These are phyloP conservation scores for Trichonephila clavata DNA, from an alignment of 1,140 invertebrate genomes.

Conservation along the genomic window DNA sequence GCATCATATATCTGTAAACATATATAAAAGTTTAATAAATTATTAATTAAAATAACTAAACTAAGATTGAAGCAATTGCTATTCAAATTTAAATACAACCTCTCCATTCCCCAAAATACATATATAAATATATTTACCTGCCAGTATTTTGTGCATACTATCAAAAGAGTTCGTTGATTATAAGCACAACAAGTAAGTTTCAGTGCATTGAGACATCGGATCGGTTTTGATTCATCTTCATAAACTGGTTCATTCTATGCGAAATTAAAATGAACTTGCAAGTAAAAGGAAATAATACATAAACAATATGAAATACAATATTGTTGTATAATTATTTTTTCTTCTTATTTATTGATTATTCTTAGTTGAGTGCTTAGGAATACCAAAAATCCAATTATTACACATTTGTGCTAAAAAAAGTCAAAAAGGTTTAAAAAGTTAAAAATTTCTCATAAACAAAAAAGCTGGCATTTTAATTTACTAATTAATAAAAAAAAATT, in stretches of 20 bases:
- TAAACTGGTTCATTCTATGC: slow-evolving; percentile 87
- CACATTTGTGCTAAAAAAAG: too few relatives aligned
- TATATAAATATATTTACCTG: slow-evolving; percentile 85
- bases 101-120: neutral
- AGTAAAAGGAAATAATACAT: too few relatives aligned
- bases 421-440: too few relatives aligned
- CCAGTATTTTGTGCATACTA: slow-evolving; percentile 98
- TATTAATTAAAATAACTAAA: neutral
- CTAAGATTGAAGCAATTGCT: too few relatives aligned
- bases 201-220: slow-evolving; percentile 95
- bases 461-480: too few relatives aligned
- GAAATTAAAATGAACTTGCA: neutral
- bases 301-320: too few relatives aligned
- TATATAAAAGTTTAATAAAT: slow-evolving; percentile 41
- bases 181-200: slow-evolving; percentile 96
- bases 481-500: too few relatives aligned
- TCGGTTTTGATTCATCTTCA: slow-evolving; percentile 99
- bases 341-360: too few relatives aligned
- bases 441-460: too few relatives aligned
- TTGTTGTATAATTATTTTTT: too few relatives aligned
- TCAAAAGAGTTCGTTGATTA: slow-evolving; percentile 97
- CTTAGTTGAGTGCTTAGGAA: too few relatives aligned
- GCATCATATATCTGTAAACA: slow-evolving; percentile 89
- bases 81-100: neutral
- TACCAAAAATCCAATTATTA: too few relatives aligned